Percentiles rank a stretch among this genome's conserved stretches.
phyloP scores from a whole-genome alignment of 2,888 invertebrate species.

The Alentia gelatinosa region DNA sequence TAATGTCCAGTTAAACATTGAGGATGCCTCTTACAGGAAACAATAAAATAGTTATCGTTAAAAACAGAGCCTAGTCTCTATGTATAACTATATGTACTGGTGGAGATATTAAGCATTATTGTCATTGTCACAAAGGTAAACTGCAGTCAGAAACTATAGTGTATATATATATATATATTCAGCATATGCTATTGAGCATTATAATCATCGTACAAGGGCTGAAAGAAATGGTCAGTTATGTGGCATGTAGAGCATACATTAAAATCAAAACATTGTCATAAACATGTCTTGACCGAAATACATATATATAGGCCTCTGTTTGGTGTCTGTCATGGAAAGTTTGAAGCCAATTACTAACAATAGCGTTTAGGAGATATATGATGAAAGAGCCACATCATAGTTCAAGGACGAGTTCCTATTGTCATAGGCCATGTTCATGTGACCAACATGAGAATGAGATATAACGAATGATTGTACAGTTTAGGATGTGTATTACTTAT shows the following conservation, averaged over 20 bases:
- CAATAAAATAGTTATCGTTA: conserved; percentile 12
- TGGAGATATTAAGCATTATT: conserved; percentile 32
- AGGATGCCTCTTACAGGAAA: conserved; percentile 37
- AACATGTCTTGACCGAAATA: background rate
- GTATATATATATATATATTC: background rate
- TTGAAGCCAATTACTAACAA: background rate
- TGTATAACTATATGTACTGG: background rate
- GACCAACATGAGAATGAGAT: background rate
- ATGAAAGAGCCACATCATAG: background rate
- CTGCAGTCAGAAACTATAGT: background rate
- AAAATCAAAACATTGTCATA: background rate
- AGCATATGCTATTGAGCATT: background rate
- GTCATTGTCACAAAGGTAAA: conserved; percentile 16
- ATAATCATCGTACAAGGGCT: background rate
- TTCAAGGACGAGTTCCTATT: background rate
- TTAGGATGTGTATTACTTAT: background rate
- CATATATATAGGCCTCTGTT: background rate
- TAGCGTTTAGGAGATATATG: background rate
- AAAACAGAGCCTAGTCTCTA: conserved; percentile 22
- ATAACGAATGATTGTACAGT: background rate
- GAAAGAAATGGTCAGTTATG: background rate
- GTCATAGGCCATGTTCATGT: background rate
- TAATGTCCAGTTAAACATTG: background rate
- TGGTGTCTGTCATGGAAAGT: background rate
- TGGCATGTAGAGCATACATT: background rate